Conservation (phyloP, 2,797 vertebrate genomes). For the Salarias fasciatus region DNA sequence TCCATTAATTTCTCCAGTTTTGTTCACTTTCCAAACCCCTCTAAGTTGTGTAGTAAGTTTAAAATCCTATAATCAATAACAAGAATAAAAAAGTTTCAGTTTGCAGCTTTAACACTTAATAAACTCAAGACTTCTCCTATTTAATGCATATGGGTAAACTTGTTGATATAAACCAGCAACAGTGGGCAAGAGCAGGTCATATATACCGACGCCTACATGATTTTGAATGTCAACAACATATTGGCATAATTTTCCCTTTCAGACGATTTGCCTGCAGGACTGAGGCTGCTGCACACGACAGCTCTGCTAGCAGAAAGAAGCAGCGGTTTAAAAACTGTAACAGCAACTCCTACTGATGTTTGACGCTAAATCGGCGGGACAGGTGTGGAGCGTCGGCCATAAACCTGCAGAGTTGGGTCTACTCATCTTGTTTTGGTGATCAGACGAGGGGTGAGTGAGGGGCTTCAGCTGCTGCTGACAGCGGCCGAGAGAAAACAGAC, state of each 20-base stretch:
- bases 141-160: constrained; percentile 12
- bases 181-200: constrained; percentile 40
- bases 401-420: constrained; percentile 25
- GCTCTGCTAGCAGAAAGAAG: constrained; percentile 6
- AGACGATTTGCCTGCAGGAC: constrained; percentile 18
- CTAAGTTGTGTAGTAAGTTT: constrained; percentile 2
- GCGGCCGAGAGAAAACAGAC: constrained; percentile 43
- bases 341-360: constrained; percentile 26
- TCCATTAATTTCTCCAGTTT: not conserved
- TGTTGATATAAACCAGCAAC: constrained; percentile 22
- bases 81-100: constrained; percentile 18
- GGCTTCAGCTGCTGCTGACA: constrained; percentile 25
- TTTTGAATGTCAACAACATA: constrained; percentile 36
- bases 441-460: constrained; percentile 35
- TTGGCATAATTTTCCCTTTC: constrained; percentile 17
- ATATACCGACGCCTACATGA: constrained; percentile 19
- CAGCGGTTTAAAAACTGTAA: constrained; percentile 3
- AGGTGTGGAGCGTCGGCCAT: constrained; percentile 25
- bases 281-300: not conserved
- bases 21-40: not conserved
- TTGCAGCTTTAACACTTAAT: constrained; percentile 18
- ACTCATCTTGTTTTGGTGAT: constrained; percentile 21
- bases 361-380: constrained; percentile 29
- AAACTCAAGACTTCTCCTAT: constrained; percentile 3
- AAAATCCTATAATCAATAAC: constrained; percentile 4